Evolutionary conservation across 2,888 invertebrate genomes (phyloP).

Genomic region (Lasioglossum marginatum): DNA sequence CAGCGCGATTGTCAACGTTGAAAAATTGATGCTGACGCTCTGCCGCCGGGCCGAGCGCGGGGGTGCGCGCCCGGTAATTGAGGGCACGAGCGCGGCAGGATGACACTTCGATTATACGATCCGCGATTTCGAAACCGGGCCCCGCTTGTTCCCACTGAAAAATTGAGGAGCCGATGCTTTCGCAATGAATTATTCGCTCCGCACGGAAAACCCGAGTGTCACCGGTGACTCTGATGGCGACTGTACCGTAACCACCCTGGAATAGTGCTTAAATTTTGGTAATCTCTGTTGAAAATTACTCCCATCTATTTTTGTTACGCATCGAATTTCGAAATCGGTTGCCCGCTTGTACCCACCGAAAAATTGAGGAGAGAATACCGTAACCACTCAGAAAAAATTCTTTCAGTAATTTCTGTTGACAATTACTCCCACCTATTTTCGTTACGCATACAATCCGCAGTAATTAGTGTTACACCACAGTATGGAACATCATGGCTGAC

Average conservation of each 20-base stretch:
- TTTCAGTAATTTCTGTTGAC: too few relatives aligned
- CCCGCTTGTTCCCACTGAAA: not conserved
- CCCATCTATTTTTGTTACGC: too few relatives aligned
- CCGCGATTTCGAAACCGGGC: slow-evolving; percentile 6
- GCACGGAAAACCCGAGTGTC: not conserved
- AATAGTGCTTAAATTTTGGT: too few relatives aligned
- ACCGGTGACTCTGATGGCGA: not conserved
- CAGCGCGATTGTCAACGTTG: slow-evolving; percentile 19
- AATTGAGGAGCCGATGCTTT: not conserved
- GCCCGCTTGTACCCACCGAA: too few relatives aligned
- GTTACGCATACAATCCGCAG: too few relatives aligned
- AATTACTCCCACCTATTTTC: too few relatives aligned
- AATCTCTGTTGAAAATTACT: too few relatives aligned
- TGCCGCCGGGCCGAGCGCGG: not conserved
- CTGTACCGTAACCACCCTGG: not conserved
- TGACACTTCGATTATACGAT: slow-evolving; percentile 18
- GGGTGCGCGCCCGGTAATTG: slow-evolving; percentile 15
- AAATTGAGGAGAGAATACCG: too few relatives aligned
- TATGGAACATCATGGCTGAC: not conserved
- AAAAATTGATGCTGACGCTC: slow-evolving; percentile 43
- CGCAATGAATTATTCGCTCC: not conserved
- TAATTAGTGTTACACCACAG: too few relatives aligned
- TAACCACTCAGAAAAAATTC: too few relatives aligned
- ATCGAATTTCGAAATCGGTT: too few relatives aligned
- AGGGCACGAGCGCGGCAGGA: slow-evolving; percentile 10